Conservation (phyloP, 1,140 invertebrate genomes). For the Lerema accius region DNA sequence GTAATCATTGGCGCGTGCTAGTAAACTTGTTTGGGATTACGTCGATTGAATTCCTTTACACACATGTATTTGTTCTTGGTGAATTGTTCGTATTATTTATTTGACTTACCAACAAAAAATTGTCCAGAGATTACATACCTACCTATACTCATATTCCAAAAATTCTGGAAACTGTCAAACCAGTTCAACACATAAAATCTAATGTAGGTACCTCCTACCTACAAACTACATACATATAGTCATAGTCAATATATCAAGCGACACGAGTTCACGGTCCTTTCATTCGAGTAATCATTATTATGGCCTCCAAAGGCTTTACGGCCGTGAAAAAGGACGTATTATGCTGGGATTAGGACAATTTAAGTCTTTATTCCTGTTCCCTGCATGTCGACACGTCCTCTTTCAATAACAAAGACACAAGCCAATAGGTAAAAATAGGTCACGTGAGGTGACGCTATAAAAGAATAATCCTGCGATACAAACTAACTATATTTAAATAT, state of each 20-base stretch:
- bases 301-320: slow-evolving; percentile 37
- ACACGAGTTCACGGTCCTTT: slow-evolving; percentile 17
- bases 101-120: too few relatives aligned
- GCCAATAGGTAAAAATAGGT: slow-evolving; percentile 39
- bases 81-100: too few relatives aligned
- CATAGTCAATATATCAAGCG: slow-evolving; percentile 17
- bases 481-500: slow-evolving; percentile 10
- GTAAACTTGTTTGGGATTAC: too few relatives aligned
- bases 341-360: slow-evolving; percentile 48
- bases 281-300: slow-evolving; percentile 29
- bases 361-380: slow-evolving; percentile 61
- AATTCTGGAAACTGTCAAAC: too few relatives aligned
- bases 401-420: slow-evolving; percentile 20
- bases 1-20: too few relatives aligned
- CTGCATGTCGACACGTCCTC: slow-evolving; percentile 63
- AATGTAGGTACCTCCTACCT: too few relatives aligned
- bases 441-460: slow-evolving; percentile 23
- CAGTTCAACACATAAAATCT: too few relatives aligned
- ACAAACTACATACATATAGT: slow-evolving; percentile 5
- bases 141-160: too few relatives aligned
- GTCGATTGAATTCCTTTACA: too few relatives aligned
- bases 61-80: too few relatives aligned
- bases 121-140: too few relatives aligned
- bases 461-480: not conserved
- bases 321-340: slow-evolving; percentile 52